Evolutionary conservation across 2,113 vertebrate species (phyloP), one percentile per base, ranked within the genome.

Genomic region (Phrynosoma blainvillii): DNA sequence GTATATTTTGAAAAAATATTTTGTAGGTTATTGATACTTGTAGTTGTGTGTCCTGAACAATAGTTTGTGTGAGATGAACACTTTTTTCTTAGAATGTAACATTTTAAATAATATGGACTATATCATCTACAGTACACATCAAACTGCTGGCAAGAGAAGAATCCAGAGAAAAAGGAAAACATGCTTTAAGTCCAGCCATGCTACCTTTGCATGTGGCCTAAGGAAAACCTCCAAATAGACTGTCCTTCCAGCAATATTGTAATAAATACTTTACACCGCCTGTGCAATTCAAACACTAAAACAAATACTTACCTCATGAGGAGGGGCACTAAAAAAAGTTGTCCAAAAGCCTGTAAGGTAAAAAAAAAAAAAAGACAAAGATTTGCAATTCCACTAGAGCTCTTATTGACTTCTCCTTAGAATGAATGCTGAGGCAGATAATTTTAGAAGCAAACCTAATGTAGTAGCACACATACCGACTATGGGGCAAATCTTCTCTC

Each of bases 341-440:
- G 95, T 32, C 95, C 95, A 89, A 95, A 95, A 90, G 92, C 94
- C 95, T 96, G 54, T 16, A 82, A 54, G 32, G 18, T 6, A 32
- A 68, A 13, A 86, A 84, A 76, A 85, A 82, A 87, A 1, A 9
- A 92, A 77, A 76, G 86, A 42, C 30, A 6, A 92, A 21, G 87
- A 20, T 71, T 47, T 73, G 40, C 21, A 56, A 42, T 86, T 70
- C n/a, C 23, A 52, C 8, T 73, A 27, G 42, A 79, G 52, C 23
- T 84, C 52, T 21, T 36, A 25, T 54, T 71, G 42, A 70, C 16
- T 83, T 27, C 70, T 54, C 1, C 47, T 54, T 84, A 27, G 70
- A n/a, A n/a, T 42, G 16, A 56, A 9, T 79, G 42, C 25, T 36
- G 25, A 65, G 62, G 21, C 59, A 77, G 7, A 13, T 20, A 42